A percentile compares a stretch with the other conserved stretches of the same genome.
These are phyloP conservation scores for Camponotus vicinus DNA, from an alignment of 1,140 invertebrate genomes.

Conservation along the genomic window DNA sequence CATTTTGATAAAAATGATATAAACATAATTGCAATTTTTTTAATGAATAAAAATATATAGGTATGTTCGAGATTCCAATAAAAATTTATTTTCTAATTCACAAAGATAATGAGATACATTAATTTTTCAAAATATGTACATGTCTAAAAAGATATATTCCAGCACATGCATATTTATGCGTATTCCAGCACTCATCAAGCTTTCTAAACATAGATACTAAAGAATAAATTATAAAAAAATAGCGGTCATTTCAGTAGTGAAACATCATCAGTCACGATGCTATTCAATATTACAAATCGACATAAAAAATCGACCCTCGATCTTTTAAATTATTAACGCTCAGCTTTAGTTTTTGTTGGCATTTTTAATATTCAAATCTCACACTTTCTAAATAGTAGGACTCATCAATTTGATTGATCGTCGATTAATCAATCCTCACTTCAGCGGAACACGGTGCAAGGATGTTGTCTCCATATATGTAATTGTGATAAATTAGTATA, in stretches of 20 bases:
- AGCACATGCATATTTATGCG: neutral
- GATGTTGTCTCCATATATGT: neutral
- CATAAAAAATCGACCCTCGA: neutral
- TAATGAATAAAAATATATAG: no score
- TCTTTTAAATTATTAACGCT: neutral
- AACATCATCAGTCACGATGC: slow-evolving; percentile 5
- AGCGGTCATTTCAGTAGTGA: neutral
- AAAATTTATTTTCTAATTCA: neutral
- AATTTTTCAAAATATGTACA: neutral
- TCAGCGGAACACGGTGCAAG: neutral
- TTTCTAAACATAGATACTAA: neutral
- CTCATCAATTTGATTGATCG: slow-evolving; percentile 31
- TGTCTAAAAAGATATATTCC: neutral
- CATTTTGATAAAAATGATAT: neutral
- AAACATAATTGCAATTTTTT: neutral
- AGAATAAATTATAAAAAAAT: neutral
- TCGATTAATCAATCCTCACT: slow-evolving; percentile 29
- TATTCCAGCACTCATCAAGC: neutral
- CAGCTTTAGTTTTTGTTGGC: neutral
- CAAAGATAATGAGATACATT: neutral
- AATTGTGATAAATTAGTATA: slow-evolving; percentile 42
- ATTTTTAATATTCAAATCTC: neutral
- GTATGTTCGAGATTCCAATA: neutral
- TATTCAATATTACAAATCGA: slow-evolving; percentile 1
- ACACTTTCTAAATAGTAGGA: neutral